Evolutionary conservation across 2,888 invertebrate species (phyloP), one percentile per base, ranked within the genome.

Genomic region (Drosophila lutescens): DNA sequence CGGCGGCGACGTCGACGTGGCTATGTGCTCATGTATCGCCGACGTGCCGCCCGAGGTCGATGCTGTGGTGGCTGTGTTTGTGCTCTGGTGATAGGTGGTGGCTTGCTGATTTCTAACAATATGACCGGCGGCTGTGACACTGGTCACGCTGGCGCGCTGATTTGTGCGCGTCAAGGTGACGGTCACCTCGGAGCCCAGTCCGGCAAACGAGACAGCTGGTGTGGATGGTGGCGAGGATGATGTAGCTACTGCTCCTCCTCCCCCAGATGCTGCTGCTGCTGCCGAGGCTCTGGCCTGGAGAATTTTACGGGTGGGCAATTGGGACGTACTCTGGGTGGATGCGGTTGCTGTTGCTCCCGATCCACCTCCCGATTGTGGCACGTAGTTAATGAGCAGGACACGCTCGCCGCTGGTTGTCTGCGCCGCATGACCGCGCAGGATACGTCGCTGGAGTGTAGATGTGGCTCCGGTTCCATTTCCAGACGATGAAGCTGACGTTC

Each of bases 101-200:
- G 76, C 66, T 63, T 77, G 81, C 54, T 88, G 89, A 76, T 90
- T 89, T 62, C 90, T 80, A 79, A 90, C 90, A 89, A 90, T 90
- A 90, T 90, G 90, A 90, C 90, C 90, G 81, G 90, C 90, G 89
- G 90, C 79, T 53, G 81, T 84, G 77, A 88, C 82, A 61, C 72
- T 85, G 8, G 76, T 82, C 10, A 87, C 75, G 34, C 86, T 83
- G 55, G 80, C 87, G 43, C 83, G 83, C 55, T 87, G 83, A 72
- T 80, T 85, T 55, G 81, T 78, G 51, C 90, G 90, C 75, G 90
- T 91, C 74, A 90, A 49, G 3, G 90, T 90, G 53, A 90, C 90
- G 26, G 90, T 90, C 79, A 90, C 91, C 83, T 90, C 90, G 71
- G 90, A 90, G 78, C 90, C 90, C 23, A 90, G 83, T 44, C 91